Evolutionary conservation across 1,140 invertebrate species (phyloP), one percentile per base, ranked within the genome.

Genomic region (Megalonaias nervosa): DNA sequence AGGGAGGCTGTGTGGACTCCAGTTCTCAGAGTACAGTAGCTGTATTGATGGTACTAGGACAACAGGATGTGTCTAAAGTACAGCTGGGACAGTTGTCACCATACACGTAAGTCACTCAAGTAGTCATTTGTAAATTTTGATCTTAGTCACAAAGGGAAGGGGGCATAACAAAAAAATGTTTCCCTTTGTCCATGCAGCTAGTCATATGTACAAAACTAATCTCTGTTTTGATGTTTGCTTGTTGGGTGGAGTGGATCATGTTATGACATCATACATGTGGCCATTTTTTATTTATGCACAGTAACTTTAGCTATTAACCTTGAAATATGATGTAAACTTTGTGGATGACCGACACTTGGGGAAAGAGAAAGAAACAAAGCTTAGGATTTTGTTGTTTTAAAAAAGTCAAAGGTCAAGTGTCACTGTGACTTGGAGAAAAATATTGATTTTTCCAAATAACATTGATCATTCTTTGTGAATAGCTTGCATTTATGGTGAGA

Each of bases 11-110:
- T 89, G 93, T 97, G 1, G 97, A 99, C 91, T 96, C 97, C 2
- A 91, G 93, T 19, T 96, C 95, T 88, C 98, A 99, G 92, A 94
- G 94, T 90, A 91, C 99, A 74, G 93, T 95, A 1, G 93, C 95
- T 21, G 91, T 98, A 13, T 97, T 95, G 88, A 99, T 99, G 97
- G 94, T 96, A 6, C 92, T 99, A 1, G 95, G 97, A 16, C 96
- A 96, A 87, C 97, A 97, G 90, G 97, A 99, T 92, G 95, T 99
- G 23, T 98, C 97, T n/a, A 98, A 98, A 92, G 93, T 96, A 85
- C 86, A 93, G 64, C 92, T 95, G 62, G 96, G 95, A 58, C 93
- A 94, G 23, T 90, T 96, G 17, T 93, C 95, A 71, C 93, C 93
- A 66, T 93, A 94, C 84, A 93, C 92, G 94, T 94, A 90, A 92